Conservation (phyloP, 2,113 vertebrate genomes). For the Chrysemys picta region DNA sequence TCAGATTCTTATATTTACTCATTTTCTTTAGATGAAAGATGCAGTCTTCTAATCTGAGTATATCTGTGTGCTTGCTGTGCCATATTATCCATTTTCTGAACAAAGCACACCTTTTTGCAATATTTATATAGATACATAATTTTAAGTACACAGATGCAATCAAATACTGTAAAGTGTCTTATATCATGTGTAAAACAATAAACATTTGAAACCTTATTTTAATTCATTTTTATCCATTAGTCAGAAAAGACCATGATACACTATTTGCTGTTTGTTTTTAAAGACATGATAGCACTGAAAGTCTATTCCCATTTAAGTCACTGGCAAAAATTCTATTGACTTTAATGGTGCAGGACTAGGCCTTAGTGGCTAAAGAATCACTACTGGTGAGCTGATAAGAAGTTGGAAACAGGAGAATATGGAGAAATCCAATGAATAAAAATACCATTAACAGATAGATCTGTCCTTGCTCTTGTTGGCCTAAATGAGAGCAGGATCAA, state of each 20-base stretch:
- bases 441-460: not conserved
- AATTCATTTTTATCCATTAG: constrained; percentile 1
- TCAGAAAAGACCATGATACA: not conserved
- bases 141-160: not conserved
- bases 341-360: not conserved
- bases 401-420: not conserved
- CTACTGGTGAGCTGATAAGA: not conserved
- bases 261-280: not conserved
- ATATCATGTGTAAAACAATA: not conserved
- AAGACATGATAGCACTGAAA: not conserved
- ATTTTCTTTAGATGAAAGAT: not conserved
- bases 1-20: not conserved
- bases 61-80: not conserved
- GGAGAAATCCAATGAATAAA: constrained; percentile 19
- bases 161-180: not conserved
- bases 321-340: not conserved
- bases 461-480: not conserved
- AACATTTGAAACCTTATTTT: not conserved
- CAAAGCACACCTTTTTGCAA: not conserved
- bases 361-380: not conserved
- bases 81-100: not conserved
- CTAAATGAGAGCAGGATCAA: not conserved
- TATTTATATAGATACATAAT: not conserved
- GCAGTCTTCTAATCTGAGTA: not conserved
- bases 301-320: not conserved